Conservation (phyloP, 2,888 invertebrate genomes). For the Drosophila mimica region DNA sequence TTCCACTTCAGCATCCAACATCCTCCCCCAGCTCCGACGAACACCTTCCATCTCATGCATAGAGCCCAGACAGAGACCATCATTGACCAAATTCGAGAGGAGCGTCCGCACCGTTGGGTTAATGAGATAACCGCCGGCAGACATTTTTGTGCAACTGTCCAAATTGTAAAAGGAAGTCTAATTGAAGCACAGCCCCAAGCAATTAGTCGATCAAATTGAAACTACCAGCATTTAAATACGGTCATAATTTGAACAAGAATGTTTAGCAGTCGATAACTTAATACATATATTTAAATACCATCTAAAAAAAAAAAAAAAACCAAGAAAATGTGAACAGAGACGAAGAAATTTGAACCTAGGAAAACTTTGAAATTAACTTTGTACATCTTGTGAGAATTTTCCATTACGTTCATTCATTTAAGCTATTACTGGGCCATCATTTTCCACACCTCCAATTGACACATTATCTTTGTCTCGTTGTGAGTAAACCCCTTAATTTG, state of each 20-base stretch:
- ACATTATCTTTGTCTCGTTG: constrained; percentile 15
- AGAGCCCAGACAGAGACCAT: background rate
- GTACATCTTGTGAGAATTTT: no score
- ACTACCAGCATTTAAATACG: constrained; percentile 20
- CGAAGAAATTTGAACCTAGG: background rate
- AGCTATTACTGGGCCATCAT: background rate
- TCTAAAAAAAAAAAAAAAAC: no score
- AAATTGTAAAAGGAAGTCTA: constrained; percentile 67
- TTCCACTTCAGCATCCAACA: background rate
- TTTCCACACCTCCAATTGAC: constrained; percentile 10
- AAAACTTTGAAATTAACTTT: background rate
- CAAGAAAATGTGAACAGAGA: no score
- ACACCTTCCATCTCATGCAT: background rate
- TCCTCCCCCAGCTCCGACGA: background rate
- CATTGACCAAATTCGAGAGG: constrained; percentile 52
- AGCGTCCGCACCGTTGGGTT: constrained; percentile 70
- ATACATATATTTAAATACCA: no score
- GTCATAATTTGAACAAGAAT: background rate
- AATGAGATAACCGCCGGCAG: constrained; percentile 61
- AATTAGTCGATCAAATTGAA: constrained; percentile 63
- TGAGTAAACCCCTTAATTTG: background rate
- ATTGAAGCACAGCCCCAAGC: constrained; percentile 62
- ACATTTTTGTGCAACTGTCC: constrained; percentile 63
- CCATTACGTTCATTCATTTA: background rate
- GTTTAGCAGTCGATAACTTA: background rate